Evolutionary conservation across 2,113 vertebrate species (phyloP).

Genomic region (Cricetomys ansorgei): DNA sequence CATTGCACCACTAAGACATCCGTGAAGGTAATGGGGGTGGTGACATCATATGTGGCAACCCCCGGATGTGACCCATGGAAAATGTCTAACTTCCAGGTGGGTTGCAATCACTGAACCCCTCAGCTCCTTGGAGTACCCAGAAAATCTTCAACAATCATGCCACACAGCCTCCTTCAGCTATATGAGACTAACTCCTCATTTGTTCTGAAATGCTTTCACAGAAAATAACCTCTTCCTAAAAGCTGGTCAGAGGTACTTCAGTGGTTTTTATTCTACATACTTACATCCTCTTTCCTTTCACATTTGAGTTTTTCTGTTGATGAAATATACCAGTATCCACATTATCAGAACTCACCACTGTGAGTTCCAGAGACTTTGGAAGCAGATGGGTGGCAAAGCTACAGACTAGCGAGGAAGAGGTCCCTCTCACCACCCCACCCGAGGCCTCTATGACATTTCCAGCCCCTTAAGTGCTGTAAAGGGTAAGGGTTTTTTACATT

Average conservation of each 20-base stretch:
- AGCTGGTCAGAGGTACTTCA: not conserved
- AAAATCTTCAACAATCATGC: not conserved
- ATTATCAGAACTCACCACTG: not conserved
- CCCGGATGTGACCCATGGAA: not conserved
- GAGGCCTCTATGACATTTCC: fast-evolving
- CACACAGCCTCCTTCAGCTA: not conserved
- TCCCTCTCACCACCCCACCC: fast-evolving
- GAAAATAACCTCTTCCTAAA: not conserved
- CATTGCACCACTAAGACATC: too few species aligned
- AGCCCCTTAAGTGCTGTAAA: not conserved
- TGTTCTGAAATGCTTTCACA: not conserved
- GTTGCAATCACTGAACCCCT: not conserved
- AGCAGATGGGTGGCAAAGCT: fast-evolving
- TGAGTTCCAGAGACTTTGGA: too few species aligned
- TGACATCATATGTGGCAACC: not conserved
- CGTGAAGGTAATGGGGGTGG: not conserved
- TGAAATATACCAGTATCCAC: not conserved
- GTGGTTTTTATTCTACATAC: not conserved
- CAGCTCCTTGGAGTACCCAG: not conserved
- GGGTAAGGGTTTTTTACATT: not conserved
- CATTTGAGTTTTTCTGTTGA: not conserved
- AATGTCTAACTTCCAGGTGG: not conserved
- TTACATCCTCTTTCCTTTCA: not conserved
- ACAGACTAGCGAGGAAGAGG: not conserved
- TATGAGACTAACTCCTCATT: not conserved